These are phyloP conservation scores for Tridacna gigas DNA, from an alignment of 2,888 invertebrate genomes.

Conservation along the genomic window DNA sequence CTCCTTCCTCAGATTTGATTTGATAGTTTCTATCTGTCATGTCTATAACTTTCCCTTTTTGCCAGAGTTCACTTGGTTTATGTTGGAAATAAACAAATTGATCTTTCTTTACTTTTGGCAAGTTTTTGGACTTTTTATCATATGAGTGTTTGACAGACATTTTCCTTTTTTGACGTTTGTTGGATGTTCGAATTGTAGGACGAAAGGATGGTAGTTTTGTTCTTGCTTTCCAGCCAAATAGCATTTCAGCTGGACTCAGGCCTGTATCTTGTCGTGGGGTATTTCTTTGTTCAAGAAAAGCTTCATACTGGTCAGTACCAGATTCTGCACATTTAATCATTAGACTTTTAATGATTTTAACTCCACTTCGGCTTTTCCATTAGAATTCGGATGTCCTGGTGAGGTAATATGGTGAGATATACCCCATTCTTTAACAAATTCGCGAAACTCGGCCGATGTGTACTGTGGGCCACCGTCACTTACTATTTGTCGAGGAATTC, in stretches of 20 bases:
- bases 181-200: background rate
- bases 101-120: conserved; percentile 32
- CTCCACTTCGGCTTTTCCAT: conserved; percentile 58
- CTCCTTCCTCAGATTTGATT: conserved; percentile 18
- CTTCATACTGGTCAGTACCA: conserved; percentile 46
- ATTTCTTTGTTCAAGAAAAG: conserved; percentile 57
- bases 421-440: conserved; percentile 42
- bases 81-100: conserved; percentile 56
- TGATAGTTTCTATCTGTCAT: conserved; percentile 8
- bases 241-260: conserved; percentile 52
- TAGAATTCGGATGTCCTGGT: conserved; percentile 52
- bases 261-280: conserved; percentile 57
- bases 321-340: conserved; percentile 43
- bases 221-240: conserved; percentile 51
- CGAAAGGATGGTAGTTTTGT: conserved; percentile 36
- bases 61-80: conserved; percentile 19
- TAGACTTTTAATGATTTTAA: conserved; percentile 49
- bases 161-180: conserved; percentile 31
- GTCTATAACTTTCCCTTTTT: conserved; percentile 19
- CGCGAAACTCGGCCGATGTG: conserved; percentile 36
- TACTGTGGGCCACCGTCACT: conserved; percentile 56
- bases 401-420: conserved; percentile 53
- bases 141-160: conserved; percentile 21
- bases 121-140: conserved; percentile 38
- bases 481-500: conserved; percentile 42